Base-by-base conservation (phyloP, 2,888 invertebrate genomes). In the Cataglyphis altisquamis region DNA sequence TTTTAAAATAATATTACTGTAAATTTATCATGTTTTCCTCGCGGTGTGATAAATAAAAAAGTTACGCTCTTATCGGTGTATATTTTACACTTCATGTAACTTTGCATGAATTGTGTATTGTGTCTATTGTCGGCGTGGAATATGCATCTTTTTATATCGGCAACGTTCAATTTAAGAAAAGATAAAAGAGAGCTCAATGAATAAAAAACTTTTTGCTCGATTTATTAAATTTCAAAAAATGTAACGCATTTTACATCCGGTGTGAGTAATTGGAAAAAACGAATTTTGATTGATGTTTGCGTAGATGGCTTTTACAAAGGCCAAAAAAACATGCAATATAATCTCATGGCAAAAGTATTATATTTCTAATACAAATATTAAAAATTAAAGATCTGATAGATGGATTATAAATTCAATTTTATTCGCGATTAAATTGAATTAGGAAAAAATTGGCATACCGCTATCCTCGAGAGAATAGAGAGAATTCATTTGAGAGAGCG, bases 401-500 rank as follows among this genome's bases (percentile, higher is more conserved):
- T 52, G 48, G n/a, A n/a, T n/a, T 8, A n/a, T n/a, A n/a, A 8
- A 52, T n/a, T 52, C 8, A 52, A 52, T 52, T n/a, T 52, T 63
- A 75, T 25, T 18, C 45, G 41, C 60, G 48, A 75, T 48, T 21
- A 18, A 45, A 21, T 41, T 32, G 63, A 48, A 63, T 75, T 48
- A 64, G 36, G 0, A 36, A 75, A 52, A 21, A 48, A 64, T 36
- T 12, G 25, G 55, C 32, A 12, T 39, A 57, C 25, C 55, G n/a
- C 41, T 77, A 67, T 36, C 67, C 39, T 36, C 67, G 41, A 6
- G 29, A 6, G 9, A 66, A 55, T 41, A 67, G 57, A 64, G 55
- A 41, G 57, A 55, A 77, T 41, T 41, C 41, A 57, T 55, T 67
- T 55, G 55, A 36, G 0, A 36, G 0, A 32, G 8, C 77, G 55